A percentile compares a stretch with the other conserved stretches of the same genome.
Conservation (phyloP, 1,140 invertebrate genomes). For the Euschistus heros region DNA sequence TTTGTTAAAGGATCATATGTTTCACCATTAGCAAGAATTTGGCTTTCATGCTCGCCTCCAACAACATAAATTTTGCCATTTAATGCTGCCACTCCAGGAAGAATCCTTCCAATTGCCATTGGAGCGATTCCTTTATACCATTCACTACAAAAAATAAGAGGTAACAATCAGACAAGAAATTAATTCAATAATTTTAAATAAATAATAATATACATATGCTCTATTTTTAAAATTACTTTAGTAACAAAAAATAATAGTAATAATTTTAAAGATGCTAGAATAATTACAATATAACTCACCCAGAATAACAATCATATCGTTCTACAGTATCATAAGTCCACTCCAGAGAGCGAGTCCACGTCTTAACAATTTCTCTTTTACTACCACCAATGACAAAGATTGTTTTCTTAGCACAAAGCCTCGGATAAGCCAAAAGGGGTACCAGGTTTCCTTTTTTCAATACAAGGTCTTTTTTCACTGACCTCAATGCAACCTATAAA, state of each 20-base stretch:
- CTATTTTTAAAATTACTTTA: no score
- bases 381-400: constrained; percentile 87
- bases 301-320: constrained; percentile 65
- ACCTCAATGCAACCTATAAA: constrained; percentile 52
- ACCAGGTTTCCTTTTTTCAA: constrained; percentile 66
- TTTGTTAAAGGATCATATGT: constrained; percentile 70
- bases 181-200: not conserved
- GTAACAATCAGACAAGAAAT: not conserved
- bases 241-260: no score
- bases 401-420: constrained; percentile 72
- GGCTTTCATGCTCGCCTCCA: constrained; percentile 81
- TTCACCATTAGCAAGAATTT: constrained; percentile 83
- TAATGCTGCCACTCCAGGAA: constrained; percentile 79
- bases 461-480: constrained; percentile 70
- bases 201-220: not conserved
- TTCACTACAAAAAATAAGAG: constrained; percentile 43
- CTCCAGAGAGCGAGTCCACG: constrained; percentile 50
- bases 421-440: constrained; percentile 59
- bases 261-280: no score
- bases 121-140: constrained; percentile 63
- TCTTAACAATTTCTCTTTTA: constrained; percentile 60
- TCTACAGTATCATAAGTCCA: constrained; percentile 67
- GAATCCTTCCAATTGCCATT: constrained; percentile 76
- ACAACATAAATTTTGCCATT: constrained; percentile 84
- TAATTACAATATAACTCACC: constrained; percentile 38